Base-by-base conservation (phyloP, 30 jellyfish, hydroid and myxozoan genomes). In the Turritopsis dohrnii region DNA sequence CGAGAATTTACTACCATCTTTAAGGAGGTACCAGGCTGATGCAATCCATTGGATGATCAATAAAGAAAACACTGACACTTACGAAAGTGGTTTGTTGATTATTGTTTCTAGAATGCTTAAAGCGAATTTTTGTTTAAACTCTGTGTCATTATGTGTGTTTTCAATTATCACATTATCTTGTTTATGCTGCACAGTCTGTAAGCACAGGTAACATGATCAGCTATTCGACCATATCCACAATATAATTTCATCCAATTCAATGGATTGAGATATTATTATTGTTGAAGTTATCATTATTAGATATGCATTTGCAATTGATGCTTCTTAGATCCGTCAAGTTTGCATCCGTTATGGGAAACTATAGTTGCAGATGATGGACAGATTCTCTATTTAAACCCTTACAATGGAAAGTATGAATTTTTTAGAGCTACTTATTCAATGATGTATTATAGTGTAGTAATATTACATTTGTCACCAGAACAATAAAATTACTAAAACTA, bases 11-110 rank as follows among this genome's bases (percentile, higher is more conserved):
- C 1, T 24, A 22, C 93, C 93, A 54, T 19, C 89, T 1, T 74
- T 85, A 84, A 85, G 93, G 54, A 75, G 28, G 28, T 85, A 85
- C 83, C 97, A 90, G 69, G 76, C 80, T 23, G 84, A 85, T 4
- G 97, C 97, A 8, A 73, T 90, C 25, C 69, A 53, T 29, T 89
- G 96, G 96, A 89, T 89, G 96, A 66, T 89, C 16, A 69, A 73
- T 53, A 84, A 74, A 72, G 96, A 89, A 66, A 89, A 80, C 54
- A 28, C 66, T 18, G 90, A 89, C 29, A 79, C 65, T 89, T 89
- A 52, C 31, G 88, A 84, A 23, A 52, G 81, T 19, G 65, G 66
- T 73, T 9, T 4, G 60, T 41, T 41, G 13, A 13, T 5, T 5
- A 41, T 41, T 13, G 13, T 41, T 3, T 41, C 60, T 41, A 41